Evolutionary conservation across 2,888 invertebrate species (phyloP).

Genomic region (Imbricaverruca yamaguchii): DNA sequence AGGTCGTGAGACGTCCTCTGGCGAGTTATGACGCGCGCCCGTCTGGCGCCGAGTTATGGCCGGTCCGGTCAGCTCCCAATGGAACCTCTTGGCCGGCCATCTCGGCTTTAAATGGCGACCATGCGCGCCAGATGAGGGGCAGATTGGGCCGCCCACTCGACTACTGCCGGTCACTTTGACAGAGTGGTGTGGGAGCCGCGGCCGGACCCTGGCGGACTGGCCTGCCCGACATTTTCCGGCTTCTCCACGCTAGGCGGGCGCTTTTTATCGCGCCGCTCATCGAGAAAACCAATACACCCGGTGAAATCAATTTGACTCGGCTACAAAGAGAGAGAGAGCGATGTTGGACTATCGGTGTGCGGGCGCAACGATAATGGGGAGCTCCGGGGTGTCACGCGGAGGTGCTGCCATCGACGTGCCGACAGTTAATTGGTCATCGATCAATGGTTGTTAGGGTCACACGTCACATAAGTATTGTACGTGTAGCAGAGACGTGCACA

Average conservation of each 20-base stretch:
- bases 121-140: too few relatives aligned
- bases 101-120: too few relatives aligned
- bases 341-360: not conserved
- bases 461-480: too few relatives aligned
- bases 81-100: too few relatives aligned
- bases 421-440: not conserved
- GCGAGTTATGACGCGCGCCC: not conserved
- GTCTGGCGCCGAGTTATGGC: not conserved
- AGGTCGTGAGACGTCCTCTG: too few relatives aligned
- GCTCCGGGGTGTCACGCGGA: not conserved
- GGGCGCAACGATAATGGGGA: not conserved
- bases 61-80: not conserved
- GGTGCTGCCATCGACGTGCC: not conserved
- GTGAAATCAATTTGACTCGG: not conserved
- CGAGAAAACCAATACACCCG: not conserved
- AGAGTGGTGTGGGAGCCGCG: too few relatives aligned
- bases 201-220: too few relatives aligned
- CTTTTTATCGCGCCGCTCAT: not conserved
- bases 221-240: not conserved
- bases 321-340: not conserved
- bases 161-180: too few relatives aligned
- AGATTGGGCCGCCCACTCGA: too few relatives aligned
- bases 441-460: not conserved
- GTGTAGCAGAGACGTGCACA: too few relatives aligned
- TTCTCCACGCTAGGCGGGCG: not conserved